Evolutionary conservation across 2,888 invertebrate species (phyloP).

Genomic region (Epsilonema sp.): DNA sequence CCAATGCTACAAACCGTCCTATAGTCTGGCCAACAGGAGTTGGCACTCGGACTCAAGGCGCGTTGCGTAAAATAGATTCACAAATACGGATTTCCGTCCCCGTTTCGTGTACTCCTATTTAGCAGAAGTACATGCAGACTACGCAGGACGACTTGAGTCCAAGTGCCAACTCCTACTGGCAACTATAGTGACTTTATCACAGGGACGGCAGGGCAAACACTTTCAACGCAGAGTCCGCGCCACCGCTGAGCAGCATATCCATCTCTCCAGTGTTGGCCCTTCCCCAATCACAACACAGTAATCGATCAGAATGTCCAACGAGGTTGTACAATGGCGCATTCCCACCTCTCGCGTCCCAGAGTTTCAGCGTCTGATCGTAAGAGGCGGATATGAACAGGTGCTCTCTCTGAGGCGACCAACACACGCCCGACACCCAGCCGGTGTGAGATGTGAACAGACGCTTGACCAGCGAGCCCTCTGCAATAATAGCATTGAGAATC

Average conservation of each 20-base stretch:
- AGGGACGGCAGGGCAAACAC: too few species aligned
- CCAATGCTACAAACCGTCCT: too few species aligned
- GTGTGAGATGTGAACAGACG: constrained; percentile 59
- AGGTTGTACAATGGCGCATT: constrained; percentile 72
- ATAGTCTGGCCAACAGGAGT: too few species aligned
- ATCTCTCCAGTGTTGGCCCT: too few species aligned
- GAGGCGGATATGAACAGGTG: constrained; percentile 70
- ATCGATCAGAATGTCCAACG: constrained; percentile 62
- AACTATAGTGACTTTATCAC: too few species aligned
- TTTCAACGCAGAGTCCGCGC: not conserved
- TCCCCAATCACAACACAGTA: constrained; percentile 67
- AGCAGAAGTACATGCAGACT: too few species aligned
- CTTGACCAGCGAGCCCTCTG: constrained; percentile 66
- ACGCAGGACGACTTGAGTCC: too few species aligned
- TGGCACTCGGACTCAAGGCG: too few species aligned
- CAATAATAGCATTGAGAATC: constrained; percentile 20
- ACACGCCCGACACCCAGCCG: constrained; percentile 69
- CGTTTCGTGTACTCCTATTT: too few species aligned
- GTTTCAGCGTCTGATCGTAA: constrained; percentile 64
- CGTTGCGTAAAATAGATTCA: too few species aligned
- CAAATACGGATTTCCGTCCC: too few species aligned
- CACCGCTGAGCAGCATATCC: not conserved
- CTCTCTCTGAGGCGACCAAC: constrained; percentile 61
- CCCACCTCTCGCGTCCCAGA: constrained; percentile 80
- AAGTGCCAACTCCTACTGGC: too few species aligned